A percentile compares a stretch with the other conserved stretches of the same genome.
Evolutionary conservation across 2,888 invertebrate genomes (phyloP).

Genomic region (Drosophila anomalipes): DNA sequence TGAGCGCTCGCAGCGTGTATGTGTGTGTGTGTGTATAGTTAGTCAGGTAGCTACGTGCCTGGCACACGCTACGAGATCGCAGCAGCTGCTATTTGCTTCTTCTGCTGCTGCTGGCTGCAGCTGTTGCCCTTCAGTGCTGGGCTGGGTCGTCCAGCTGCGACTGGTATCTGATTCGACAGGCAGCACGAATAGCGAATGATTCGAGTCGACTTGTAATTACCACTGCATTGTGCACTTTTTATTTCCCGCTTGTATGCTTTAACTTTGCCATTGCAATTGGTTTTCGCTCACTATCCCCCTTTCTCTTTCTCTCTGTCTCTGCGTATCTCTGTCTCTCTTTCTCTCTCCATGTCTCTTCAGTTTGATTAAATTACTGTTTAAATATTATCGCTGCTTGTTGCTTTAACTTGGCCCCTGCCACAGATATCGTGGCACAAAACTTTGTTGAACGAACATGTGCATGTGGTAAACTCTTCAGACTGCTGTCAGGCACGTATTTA

Average conservation of each 20-base stretch:
- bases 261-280: constrained; percentile 4
- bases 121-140: constrained; percentile 39
- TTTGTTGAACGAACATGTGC: constrained; percentile 24
- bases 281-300: neutral
- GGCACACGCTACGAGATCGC: constrained; percentile 48
- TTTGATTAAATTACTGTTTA: constrained; percentile 73
- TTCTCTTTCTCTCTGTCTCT: neutral
- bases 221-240: constrained; percentile 72
- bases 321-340: neutral
- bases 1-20: constrained; percentile 48
- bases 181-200: constrained; percentile 41
- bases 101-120: constrained; percentile 24
- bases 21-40: neutral
- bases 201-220: constrained; percentile 69
- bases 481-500: constrained; percentile 15
- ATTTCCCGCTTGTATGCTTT: constrained; percentile 41
- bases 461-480: constrained; percentile 38
- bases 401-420: constrained; percentile 5
- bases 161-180: constrained; percentile 53
- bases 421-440: constrained; percentile 14
- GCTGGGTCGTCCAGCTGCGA: constrained; percentile 22
- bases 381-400: constrained; percentile 65
- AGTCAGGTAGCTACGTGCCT: constrained; percentile 56
- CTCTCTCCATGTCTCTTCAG: constrained; percentile 17
- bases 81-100: constrained; percentile 44